Evolutionary conservation across 2,113 vertebrate genomes (phyloP).

Genomic region (Cyphomyrus discorhynchus): DNA sequence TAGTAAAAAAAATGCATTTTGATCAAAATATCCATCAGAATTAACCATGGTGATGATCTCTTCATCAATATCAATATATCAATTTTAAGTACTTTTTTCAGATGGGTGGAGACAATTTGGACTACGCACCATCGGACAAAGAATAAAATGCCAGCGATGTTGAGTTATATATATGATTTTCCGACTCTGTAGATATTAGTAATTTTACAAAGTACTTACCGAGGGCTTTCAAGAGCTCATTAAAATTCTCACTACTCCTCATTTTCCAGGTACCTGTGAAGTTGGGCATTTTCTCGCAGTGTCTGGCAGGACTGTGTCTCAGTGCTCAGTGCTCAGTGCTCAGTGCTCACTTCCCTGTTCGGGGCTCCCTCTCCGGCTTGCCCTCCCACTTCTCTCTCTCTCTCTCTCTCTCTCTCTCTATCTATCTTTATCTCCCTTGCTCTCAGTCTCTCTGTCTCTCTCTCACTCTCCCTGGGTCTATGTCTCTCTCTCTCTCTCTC

Average conservation of each 20-base stretch:
- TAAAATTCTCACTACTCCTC: conserved; percentile 88
- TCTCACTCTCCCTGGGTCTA: neutral
- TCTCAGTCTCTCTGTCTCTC: no score
- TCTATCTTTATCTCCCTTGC: conserved; percentile 16
- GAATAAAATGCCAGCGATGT: neutral
- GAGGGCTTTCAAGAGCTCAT: conserved; percentile 89
- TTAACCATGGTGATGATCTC: neutral
- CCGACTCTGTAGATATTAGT: neutral
- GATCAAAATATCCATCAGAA: neutral
- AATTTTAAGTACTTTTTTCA: neutral
- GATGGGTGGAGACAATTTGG: neutral
- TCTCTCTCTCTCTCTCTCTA: conserved; percentile 22
- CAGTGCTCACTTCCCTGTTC: conserved; percentile 35
- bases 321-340: conserved; percentile 35
- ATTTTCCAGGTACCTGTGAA: conserved; percentile 92
- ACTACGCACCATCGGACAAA: neutral
- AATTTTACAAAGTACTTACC: conserved; percentile 59
- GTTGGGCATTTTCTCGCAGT: conserved; percentile 75
- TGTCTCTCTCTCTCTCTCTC: conserved; percentile 32
- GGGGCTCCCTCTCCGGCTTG: conserved; percentile 29
- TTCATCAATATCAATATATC: neutral
- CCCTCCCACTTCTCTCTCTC: conserved; percentile 17
- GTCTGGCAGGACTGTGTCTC: conserved; percentile 35
- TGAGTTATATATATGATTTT: neutral
- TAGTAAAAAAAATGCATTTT: neutral